Conservation (phyloP, 2,113 vertebrate genomes). For the Seriola rivoliana region DNA sequence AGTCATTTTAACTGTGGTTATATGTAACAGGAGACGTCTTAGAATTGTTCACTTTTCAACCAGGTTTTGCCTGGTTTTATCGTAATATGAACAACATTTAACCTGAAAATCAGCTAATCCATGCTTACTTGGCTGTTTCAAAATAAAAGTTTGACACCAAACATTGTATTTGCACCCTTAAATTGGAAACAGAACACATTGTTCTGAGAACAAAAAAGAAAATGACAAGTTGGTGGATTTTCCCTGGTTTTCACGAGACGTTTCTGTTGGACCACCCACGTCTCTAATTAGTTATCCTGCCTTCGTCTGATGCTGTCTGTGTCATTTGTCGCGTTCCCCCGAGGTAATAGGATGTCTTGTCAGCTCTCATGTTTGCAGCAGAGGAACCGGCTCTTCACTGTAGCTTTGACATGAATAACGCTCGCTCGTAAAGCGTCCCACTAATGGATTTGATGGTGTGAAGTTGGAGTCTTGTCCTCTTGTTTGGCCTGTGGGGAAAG, state of each 20-base stretch:
- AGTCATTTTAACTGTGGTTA: background rate
- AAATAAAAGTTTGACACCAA: background rate
- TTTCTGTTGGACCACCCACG: background rate
- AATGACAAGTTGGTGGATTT: background rate
- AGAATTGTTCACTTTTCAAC: too few species aligned
- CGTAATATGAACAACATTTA: too few species aligned
- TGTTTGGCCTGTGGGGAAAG: constrained; percentile 56
- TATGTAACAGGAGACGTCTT: background rate
- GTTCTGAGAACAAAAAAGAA: background rate
- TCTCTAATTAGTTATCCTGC: background rate
- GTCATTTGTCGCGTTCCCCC: background rate
- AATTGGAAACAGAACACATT: background rate
- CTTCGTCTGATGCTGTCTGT: background rate
- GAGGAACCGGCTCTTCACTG: constrained; percentile 9
- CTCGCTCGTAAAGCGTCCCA: background rate
- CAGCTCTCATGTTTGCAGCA: constrained; percentile 16
- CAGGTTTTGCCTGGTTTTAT: too few species aligned
- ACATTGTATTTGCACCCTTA: background rate
- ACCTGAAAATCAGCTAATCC: too few species aligned
- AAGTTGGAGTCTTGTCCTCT: constrained; percentile 37
- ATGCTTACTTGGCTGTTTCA: background rate
- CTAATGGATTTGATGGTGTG: constrained; percentile 36
- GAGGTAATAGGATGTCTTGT: background rate
- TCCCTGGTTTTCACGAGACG: background rate
- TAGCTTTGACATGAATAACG: background rate